Base-by-base conservation (phyloP, 2,797 vertebrate species). In the Gorsachius magnificus region DNA sequence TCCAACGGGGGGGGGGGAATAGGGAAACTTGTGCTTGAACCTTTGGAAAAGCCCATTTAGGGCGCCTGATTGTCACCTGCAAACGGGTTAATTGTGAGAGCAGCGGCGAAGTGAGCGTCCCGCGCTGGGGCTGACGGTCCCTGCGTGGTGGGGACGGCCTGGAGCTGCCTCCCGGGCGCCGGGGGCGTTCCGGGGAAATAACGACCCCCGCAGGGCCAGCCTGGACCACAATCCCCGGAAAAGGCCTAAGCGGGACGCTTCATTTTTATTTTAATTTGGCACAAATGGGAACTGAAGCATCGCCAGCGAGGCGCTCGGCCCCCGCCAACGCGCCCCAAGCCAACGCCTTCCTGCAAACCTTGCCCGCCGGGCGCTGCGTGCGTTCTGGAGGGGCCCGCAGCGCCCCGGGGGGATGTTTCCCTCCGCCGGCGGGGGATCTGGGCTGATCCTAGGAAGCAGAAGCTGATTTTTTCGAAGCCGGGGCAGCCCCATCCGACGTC, bases 1-100 rank as follows among this genome's bases (percentile, higher is more conserved):
- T 64, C 14, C 33, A 7, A 0, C 1, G 17, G 17, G 16, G 10
- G 0, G n/a, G n/a, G 1, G 48, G 48, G 11, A 16, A 3, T 16
- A 3, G 38, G 53, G 43, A 56, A 24, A 5, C 16, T 38, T 33
- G 2, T 1, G 0, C 9, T 36, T 9, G 33, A 43, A 22, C 12
- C 51, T 35, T n/a, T 7, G 1, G 10, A 25, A 29, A 66, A 85
- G 45, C 33, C 56, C 48, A 0, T 43, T 33, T 13, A 51, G 45
- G 43, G 69, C 6, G 0, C 6, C 16, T 0, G 43, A 20, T 45
- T 29, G 12, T 31, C 11, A 2, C 36, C 57, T 19, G 69, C 64
- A 36, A 11, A 11, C 11, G 6, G 57, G 14, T 33, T 17, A 66
- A 35, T 69, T 57, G 56, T 3, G 1, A 4, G 48, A 46, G 83